Conservation (phyloP, 2,797 vertebrate species). For the Pseudomugil tenellus region DNA sequence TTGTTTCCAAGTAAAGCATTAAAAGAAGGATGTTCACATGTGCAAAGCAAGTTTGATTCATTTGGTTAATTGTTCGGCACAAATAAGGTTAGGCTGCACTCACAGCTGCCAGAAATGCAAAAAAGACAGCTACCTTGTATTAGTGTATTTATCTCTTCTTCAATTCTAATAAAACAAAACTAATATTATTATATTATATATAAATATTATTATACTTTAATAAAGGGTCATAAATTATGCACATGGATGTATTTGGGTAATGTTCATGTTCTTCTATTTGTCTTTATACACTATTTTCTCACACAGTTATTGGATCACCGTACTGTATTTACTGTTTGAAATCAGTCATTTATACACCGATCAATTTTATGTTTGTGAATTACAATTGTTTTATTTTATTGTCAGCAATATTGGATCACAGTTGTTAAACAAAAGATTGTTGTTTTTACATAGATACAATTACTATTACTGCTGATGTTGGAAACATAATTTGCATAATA, state of each 20-base stretch:
- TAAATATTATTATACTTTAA: slow-evolving; percentile 5
- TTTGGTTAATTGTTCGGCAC: slow-evolving; percentile 3
- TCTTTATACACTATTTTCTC: slow-evolving; percentile 35
- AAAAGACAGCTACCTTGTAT: slow-evolving; percentile 41
- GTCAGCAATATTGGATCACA: slow-evolving; percentile 22
- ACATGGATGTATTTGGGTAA: slow-evolving; percentile 19
- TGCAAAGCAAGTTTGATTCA: neutral
- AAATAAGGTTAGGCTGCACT: slow-evolving; percentile 45
- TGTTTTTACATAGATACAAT: slow-evolving; percentile 27
- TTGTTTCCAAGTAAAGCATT: slow-evolving; percentile 17
- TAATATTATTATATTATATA: too few species aligned
- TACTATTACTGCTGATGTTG: slow-evolving; percentile 33
- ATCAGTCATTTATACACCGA: slow-evolving; percentile 16
- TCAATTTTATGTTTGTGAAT: slow-evolving; percentile 25
- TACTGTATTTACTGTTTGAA: slow-evolving; percentile 22
- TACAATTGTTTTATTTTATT: slow-evolving; percentile 7
- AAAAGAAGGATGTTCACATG: slow-evolving; percentile 19
- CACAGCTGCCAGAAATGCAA: slow-evolving; percentile 34
- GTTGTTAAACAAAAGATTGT: slow-evolving; percentile 22
- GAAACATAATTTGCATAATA: slow-evolving; percentile 17
- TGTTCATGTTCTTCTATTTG: slow-evolving; percentile 13
- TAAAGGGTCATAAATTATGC: slow-evolving; percentile 11
- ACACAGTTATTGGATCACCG: slow-evolving; percentile 21
- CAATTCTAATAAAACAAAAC: slow-evolving; percentile 22
- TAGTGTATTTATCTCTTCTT: slow-evolving; percentile 30